These are phyloP conservation scores for Mycetomoellerius zeteki DNA, from an alignment of 1,140 invertebrate species.

Conservation along the genomic window DNA sequence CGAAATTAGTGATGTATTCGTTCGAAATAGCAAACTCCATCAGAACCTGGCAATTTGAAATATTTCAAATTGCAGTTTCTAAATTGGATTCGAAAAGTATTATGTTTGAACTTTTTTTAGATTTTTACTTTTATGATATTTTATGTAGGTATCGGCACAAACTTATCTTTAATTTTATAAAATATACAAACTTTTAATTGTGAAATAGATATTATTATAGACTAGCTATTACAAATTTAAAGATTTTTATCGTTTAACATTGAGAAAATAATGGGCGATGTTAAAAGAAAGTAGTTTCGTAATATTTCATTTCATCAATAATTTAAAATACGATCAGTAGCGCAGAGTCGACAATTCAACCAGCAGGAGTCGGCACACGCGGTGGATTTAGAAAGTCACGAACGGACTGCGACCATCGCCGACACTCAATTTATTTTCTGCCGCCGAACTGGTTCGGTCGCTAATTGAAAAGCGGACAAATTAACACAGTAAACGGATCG, in stretches of 20 bases:
- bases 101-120: background rate
- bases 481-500: constrained; percentile 75
- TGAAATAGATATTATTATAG: background rate
- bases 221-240: background rate
- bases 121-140: background rate
- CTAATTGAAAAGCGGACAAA: constrained; percentile 80
- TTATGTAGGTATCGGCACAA: background rate
- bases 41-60: constrained; percentile 47
- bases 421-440: constrained; percentile 71
- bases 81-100: constrained; percentile 43
- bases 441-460: constrained; percentile 65
- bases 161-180: background rate
- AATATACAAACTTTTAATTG: background rate
- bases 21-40: constrained; percentile 67
- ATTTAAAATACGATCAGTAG: constrained; percentile 46
- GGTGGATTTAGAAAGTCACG: constrained; percentile 74
- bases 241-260: background rate
- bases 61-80: constrained; percentile 16
- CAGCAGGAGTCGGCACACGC: constrained; percentile 20
- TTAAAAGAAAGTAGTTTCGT: background rate
- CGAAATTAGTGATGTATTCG: constrained; percentile 68
- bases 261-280: background rate
- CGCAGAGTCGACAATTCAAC: constrained; percentile 15
- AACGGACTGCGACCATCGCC: constrained; percentile 51
- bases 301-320: constrained; percentile 24